A percentile compares a stretch with the other conserved stretches of the same genome.
phyloP scores from a whole-genome alignment of 2,888 invertebrate species.

The Nomada hirtipes region DNA sequence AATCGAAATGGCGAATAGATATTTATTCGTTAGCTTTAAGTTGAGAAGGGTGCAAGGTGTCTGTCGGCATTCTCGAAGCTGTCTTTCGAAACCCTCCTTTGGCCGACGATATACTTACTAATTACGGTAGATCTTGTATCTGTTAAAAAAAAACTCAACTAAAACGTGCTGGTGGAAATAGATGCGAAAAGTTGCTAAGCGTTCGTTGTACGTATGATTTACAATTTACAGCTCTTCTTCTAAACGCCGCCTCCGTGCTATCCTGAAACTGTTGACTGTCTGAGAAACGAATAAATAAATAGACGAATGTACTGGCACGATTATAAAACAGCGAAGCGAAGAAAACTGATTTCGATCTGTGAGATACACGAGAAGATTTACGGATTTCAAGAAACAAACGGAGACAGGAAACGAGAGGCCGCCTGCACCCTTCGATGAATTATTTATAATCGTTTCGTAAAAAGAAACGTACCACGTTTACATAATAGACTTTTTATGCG shows the following conservation, averaged over 20 bases:
- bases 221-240: neutral
- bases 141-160: neutral
- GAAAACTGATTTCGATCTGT: neutral
- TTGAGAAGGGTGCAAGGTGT: slow-evolving; percentile 66
- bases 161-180: slow-evolving; percentile 6
- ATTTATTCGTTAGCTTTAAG: slow-evolving; percentile 69
- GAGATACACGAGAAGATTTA: neutral
- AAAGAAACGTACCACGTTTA: slow-evolving; percentile 41
- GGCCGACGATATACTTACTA: neutral
- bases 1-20: slow-evolving; percentile 61
- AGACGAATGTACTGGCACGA: neutral
- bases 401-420: slow-evolving; percentile 50
- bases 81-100: neutral
- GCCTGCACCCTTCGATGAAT: slow-evolving; percentile 72
- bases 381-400: neutral
- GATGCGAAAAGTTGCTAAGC: slow-evolving; percentile 1
- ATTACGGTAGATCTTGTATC: neutral
- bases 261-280: neutral
- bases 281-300: neutral
- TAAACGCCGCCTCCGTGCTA: slow-evolving; percentile 16
- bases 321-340: neutral
- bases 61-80: slow-evolving; percentile 42
- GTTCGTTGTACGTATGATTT: too few species aligned
- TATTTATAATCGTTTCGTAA: slow-evolving; percentile 66
- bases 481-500: slow-evolving; percentile 35